Evolutionary conservation across 2,888 invertebrate species (phyloP).

Genomic region (Brachypalpus laphriformis): DNA sequence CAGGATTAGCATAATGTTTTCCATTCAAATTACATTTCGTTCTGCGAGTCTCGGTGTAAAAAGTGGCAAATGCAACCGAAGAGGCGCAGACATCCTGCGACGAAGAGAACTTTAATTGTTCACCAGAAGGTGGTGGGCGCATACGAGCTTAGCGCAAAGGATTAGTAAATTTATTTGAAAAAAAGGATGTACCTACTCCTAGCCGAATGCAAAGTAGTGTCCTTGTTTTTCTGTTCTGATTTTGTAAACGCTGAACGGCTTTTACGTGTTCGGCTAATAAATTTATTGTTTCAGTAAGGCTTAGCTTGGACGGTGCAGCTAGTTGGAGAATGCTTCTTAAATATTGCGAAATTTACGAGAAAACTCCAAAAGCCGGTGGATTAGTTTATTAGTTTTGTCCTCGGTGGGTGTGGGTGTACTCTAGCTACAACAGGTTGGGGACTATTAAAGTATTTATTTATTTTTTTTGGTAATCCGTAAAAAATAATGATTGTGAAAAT

Average conservation of each 20-base stretch:
- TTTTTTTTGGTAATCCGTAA: no score
- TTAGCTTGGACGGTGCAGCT: conserved; percentile 6
- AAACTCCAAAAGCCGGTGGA: conserved; percentile 60
- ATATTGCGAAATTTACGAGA: conserved; percentile 57
- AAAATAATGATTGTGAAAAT: no score
- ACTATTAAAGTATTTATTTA: no score
- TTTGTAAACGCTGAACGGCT: conserved; percentile 41
- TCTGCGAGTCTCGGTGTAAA: neutral
- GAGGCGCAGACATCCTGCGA: conserved; percentile 18
- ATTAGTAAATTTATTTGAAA: conserved; percentile 60
- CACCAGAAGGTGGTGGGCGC: neutral
- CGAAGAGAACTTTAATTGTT: conserved; percentile 33
- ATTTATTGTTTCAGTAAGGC: conserved; percentile 53
- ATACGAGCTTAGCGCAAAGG: conserved; percentile 60
- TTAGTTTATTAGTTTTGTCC: conserved; percentile 32
- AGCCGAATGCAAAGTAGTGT: conserved; percentile 32
- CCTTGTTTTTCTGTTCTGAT: conserved; percentile 46
- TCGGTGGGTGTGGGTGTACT: neutral
- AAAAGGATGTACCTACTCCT: conserved; percentile 8
- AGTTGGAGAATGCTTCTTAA: conserved; percentile 27
- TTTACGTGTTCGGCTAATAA: conserved; percentile 53
- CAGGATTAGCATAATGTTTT: conserved; percentile 64
- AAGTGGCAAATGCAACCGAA: neutral
- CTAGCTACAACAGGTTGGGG: neutral
- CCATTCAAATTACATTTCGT: conserved; percentile 47